Base-by-base conservation (phyloP, 1,140 invertebrate genomes). In the Lasioglossum baleicum region DNA sequence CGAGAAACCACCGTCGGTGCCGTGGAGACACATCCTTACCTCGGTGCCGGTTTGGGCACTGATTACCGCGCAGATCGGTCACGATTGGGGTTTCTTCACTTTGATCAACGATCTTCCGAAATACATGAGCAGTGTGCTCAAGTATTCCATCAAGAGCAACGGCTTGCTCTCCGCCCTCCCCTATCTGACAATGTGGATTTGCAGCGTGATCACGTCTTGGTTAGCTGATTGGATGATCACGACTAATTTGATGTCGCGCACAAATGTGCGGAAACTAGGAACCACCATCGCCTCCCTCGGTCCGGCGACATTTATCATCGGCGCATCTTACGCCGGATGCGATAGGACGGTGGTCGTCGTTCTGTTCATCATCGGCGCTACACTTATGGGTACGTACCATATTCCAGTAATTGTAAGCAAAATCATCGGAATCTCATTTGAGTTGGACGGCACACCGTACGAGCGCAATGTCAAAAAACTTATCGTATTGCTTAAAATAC, bases 41-140 rank as follows among this genome's bases (percentile, higher is more conserved):
- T 97, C 96, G 7, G 90, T 94, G 2, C 95, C 95, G 0, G 76
- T 95, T 7, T 95, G 94, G 94, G 95, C 95, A 4, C 87, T 95
- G n/a, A 92, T 95, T 0, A 74, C 87, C 10, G 91, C 92, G 5
- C 90, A 95, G 89, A 91, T 97, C 82, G 96, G 96, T 17, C 96
- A 97, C 88, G 97, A 97, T 90, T 98, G 97, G 95, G 96, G 96
- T 0, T 96, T 97, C 87, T 97, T 97, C 86, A 97, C 96, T 7
- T 94, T 98, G 91, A 94, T 98, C 20, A 97, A 96, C 20, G 96
- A 97, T 86, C 94, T 99, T 15, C 97, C 98, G 0, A 96, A 96
- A 80, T 97, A 98, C 92, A 96, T 98, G 95, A 96, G 95, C 58
- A 95, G 95, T 80, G 96, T 98, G 2, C 93, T 98, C 15, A 95